Evolutionary conservation across 2,113 vertebrate genomes (phyloP).

Genomic region (Albula goreensis): DNA sequence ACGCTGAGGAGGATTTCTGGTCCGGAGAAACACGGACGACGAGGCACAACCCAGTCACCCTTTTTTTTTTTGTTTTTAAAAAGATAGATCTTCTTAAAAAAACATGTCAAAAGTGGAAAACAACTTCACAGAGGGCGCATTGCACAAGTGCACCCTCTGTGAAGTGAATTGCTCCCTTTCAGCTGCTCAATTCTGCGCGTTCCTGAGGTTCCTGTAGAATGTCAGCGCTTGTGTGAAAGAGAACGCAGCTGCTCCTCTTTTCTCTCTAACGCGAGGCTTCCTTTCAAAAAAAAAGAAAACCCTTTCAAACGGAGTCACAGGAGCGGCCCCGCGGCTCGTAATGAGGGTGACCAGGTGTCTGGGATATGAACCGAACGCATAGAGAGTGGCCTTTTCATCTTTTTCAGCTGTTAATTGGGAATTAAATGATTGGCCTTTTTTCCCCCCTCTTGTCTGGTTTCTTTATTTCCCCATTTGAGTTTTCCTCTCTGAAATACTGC

Average conservation of each 20-base stretch:
- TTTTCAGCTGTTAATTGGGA: constrained; percentile 27
- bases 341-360: constrained; percentile 54
- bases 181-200: too few relatives aligned
- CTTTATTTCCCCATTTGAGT: not conserved
- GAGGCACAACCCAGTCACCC: not conserved
- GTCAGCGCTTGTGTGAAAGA: not conserved
- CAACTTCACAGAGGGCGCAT: not conserved
- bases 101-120: not conserved
- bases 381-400: constrained; percentile 33
- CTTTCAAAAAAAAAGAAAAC: constrained; percentile 51
- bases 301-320: constrained; percentile 43
- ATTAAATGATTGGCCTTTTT: not conserved
- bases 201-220: not conserved
- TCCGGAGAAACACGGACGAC: not conserved
- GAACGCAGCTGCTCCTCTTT: constrained; percentile 52
- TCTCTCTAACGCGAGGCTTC: constrained; percentile 45
- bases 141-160: not conserved
- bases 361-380: constrained; percentile 32
- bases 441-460: not conserved
- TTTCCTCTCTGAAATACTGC: not conserved
- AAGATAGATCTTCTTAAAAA: not conserved
- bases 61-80: not conserved
- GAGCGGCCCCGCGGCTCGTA: constrained; percentile 40
- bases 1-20: not conserved
- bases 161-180: constrained; percentile 4